These are phyloP conservation scores for Sebastes itinus DNA, from an alignment of 2,797 vertebrate genomes.

Conservation along the genomic window DNA sequence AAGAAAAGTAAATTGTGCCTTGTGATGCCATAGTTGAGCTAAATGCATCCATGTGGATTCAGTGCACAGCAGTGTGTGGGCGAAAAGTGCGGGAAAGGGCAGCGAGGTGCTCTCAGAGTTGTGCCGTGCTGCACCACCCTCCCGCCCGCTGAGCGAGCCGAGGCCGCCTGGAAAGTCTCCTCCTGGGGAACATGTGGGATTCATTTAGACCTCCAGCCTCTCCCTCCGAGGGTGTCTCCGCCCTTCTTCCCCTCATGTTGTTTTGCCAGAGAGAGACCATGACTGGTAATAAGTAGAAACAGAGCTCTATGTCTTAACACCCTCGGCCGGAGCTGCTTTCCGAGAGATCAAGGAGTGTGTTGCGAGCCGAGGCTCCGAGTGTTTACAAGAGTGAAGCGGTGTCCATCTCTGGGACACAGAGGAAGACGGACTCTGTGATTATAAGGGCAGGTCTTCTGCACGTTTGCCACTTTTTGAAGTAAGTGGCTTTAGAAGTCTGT, in stretches of 20 bases:
- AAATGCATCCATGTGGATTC: constrained; percentile 75
- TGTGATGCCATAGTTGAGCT: constrained; percentile 59
- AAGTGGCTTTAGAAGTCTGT: constrained; percentile 5
- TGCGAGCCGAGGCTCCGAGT: constrained; percentile 5
- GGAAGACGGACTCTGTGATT: constrained; percentile 31
- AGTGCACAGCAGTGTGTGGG: constrained; percentile 64
- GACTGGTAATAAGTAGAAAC: constrained; percentile 71
- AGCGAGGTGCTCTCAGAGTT: constrained; percentile 56
- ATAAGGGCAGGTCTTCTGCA: constrained; percentile 29
- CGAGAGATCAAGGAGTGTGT: constrained; percentile 26
- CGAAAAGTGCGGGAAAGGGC: constrained; percentile 74
- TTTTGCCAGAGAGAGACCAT: constrained; percentile 68
- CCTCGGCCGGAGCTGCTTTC: constrained; percentile 31
- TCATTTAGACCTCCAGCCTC: constrained; percentile 78
- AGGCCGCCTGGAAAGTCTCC: constrained; percentile 66
- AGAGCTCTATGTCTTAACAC: constrained; percentile 61
- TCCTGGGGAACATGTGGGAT: constrained; percentile 80
- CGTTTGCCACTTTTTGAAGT: constrained; percentile 32
- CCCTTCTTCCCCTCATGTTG: constrained; percentile 70
- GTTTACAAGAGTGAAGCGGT: constrained; percentile 18
- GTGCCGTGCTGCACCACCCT: constrained; percentile 26
- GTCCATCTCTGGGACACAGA: constrained; percentile 22
- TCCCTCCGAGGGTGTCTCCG: constrained; percentile 75
- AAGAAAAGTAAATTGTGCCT: constrained; percentile 63
- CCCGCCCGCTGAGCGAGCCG: constrained; percentile 15